Evolutionary conservation across 2,113 vertebrate genomes (phyloP).

Genomic region (Pseudopipra pipra): DNA sequence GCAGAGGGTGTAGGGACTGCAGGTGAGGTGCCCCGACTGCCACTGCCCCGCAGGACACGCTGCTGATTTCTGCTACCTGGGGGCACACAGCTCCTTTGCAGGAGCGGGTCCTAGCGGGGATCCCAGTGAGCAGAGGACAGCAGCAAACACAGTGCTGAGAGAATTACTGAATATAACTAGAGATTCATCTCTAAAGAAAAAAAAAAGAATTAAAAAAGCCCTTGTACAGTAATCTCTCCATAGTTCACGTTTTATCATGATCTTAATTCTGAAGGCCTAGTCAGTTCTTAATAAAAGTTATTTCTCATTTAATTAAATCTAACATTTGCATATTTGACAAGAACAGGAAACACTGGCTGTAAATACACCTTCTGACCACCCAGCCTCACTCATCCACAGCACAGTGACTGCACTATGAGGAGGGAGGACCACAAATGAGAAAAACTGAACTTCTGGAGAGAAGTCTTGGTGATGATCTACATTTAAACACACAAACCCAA

Average conservation of each 20-base stretch:
- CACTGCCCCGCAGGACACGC: fast-evolving
- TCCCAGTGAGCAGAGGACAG: neutral
- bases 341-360: neutral
- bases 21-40: neutral
- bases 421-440: neutral
- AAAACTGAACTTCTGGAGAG: neutral
- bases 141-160: neutral
- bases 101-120: neutral
- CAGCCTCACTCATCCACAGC: neutral
- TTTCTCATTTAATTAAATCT: neutral
- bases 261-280: neutral
- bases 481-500: neutral
- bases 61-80: neutral
- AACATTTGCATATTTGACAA: neutral
- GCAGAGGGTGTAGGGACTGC: neutral
- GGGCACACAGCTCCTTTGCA: neutral
- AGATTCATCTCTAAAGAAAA: neutral
- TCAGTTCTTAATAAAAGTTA: neutral
- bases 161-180: neutral
- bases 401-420: neutral
- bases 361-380: neutral
- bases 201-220: neutral
- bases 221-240: neutral
- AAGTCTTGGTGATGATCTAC: neutral
- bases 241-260: neutral